phyloP scores from a whole-genome alignment of 2,888 invertebrate genomes.

The Agrypnus murinus region DNA sequence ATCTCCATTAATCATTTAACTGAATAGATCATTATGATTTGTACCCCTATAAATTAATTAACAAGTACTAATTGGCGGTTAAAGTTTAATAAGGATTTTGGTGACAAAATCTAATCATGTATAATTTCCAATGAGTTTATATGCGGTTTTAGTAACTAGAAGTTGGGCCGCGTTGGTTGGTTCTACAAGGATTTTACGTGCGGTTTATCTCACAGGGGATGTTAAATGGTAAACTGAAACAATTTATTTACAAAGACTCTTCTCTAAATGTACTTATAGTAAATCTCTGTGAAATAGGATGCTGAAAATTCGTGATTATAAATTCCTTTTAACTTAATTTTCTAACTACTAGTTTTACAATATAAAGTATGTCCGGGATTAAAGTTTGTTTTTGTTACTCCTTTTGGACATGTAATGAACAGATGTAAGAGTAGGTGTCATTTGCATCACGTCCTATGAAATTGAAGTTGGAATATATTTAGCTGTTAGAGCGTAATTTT shows the following conservation, averaged over 20 bases:
- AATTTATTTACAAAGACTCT: not conserved
- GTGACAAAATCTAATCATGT: not conserved
- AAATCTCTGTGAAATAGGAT: constrained; percentile 10
- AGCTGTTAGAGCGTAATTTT: no score
- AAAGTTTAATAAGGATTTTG: no score
- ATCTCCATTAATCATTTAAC: no score
- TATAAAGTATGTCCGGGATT: no score
- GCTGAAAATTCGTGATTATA: not conserved
- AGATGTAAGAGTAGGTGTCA: no score
- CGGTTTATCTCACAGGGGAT: not conserved
- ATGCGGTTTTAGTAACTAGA: not conserved
- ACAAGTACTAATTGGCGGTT: no score
- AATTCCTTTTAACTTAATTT: not conserved
- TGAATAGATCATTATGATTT: no score
- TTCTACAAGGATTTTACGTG: not conserved
- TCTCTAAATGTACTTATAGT: not conserved
- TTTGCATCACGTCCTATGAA: no score
- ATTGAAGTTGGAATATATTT: no score
- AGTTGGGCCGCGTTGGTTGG: not conserved
- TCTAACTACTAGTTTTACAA: not conserved
- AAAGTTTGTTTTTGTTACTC: no score
- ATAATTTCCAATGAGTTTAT: not conserved
- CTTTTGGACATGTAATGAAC: no score
- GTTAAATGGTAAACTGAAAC: constrained; percentile 4
- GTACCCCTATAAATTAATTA: no score